These are phyloP conservation scores for Forbesichthys agassizii DNA, from an alignment of 2,113 vertebrate species.

Conservation along the genomic window DNA sequence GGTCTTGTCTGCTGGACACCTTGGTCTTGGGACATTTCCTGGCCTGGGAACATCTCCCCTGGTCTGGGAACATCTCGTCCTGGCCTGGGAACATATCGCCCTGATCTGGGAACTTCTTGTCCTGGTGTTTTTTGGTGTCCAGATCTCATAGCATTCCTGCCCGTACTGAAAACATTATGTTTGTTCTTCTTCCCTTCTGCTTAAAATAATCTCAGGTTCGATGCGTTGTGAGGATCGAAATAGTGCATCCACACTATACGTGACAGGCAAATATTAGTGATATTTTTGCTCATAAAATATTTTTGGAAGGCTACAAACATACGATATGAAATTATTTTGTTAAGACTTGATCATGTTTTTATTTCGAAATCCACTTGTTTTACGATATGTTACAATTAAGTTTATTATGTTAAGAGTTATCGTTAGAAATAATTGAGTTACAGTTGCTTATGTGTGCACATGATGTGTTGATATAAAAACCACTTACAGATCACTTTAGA, in stretches of 20 bases:
- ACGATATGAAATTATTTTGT: neutral
- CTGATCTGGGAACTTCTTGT: too few species aligned
- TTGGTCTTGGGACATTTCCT: too few species aligned
- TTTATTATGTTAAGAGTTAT: neutral
- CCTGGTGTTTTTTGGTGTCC: neutral
- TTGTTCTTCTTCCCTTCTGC: conserved; percentile 13
- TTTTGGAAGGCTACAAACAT: neutral
- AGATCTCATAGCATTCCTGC: neutral
- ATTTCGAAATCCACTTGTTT: too few species aligned
- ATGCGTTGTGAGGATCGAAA: conserved; percentile 4
- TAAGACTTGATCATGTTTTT: neutral
- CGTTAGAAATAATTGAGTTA: too few species aligned
- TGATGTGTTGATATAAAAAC: neutral
- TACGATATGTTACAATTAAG: neutral
- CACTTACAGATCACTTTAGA: neutral
- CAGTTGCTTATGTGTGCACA: conserved; percentile 14
- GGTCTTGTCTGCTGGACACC: neutral
- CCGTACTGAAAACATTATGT: neutral
- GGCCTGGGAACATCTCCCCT: too few species aligned
- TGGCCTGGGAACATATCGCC: too few species aligned
- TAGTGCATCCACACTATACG: conserved; percentile 8
- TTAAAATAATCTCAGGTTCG: conserved; percentile 52
- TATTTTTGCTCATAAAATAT: conserved; percentile 16
- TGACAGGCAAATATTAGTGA: conserved; percentile 15
- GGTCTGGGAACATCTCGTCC: too few species aligned